Percentiles rank a stretch among this genome's conserved stretches.
Evolutionary conservation across 1,140 invertebrate genomes (phyloP).

Genomic region (Plectrocnemia conspersa): DNA sequence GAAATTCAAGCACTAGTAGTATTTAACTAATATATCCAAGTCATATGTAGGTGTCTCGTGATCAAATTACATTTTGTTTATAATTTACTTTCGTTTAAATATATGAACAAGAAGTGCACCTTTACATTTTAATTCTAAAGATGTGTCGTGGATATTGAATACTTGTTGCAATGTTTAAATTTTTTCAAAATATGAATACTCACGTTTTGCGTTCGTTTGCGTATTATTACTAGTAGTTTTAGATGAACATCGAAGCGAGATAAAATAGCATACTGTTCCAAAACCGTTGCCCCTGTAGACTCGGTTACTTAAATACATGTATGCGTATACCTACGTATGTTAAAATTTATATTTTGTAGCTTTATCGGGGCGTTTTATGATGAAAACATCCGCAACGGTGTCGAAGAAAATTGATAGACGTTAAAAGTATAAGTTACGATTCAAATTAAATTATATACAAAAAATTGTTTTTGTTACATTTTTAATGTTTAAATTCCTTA

Average conservation of each 20-base stretch:
- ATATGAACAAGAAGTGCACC: neutral
- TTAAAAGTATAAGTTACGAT: too few species aligned
- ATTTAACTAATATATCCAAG: conserved; percentile 21
- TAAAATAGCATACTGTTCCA: neutral
- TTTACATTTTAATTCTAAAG: neutral
- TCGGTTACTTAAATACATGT: too few species aligned
- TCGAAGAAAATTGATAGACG: too few species aligned
- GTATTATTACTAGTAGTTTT: conserved; percentile 31
- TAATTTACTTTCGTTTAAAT: neutral
- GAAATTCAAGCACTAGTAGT: conserved; percentile 19
- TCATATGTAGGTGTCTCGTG: conserved; percentile 13
- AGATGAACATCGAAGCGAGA: neutral
- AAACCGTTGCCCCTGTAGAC: too few species aligned
- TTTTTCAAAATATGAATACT: conserved; percentile 16
- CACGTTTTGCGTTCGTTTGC: conserved; percentile 30
- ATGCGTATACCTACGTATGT: neutral
- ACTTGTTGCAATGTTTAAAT: conserved; percentile 7
- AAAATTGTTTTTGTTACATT: too few species aligned
- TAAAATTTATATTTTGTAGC: neutral
- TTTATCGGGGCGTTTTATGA: neutral
- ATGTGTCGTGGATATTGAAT: conserved; percentile 16
- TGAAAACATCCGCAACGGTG: too few species aligned
- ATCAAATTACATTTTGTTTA: conserved; percentile 10
- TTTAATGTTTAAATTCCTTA: too few species aligned
- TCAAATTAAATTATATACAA: too few species aligned